Percentiles rank a stretch among this genome's conserved stretches.
phyloP scores from a whole-genome alignment of 2,888 invertebrate species.

The Diaperis boleti region DNA sequence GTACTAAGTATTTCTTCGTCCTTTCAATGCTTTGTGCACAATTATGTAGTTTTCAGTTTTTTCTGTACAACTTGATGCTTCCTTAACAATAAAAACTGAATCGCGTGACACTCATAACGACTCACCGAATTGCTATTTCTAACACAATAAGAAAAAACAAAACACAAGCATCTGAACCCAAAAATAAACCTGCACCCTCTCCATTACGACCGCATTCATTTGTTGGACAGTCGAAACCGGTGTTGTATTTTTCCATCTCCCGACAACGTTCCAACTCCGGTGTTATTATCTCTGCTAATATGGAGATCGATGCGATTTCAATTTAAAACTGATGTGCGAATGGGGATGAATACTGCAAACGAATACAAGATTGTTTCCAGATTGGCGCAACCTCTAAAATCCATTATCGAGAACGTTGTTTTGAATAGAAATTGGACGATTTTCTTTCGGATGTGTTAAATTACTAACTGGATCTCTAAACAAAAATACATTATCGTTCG shows the following conservation, averaged over 20 bases:
- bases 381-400: constrained; percentile 9
- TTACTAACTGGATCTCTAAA: neutral
- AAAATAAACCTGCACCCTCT: too few relatives aligned
- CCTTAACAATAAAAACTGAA: too few relatives aligned
- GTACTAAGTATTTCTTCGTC: too few relatives aligned
- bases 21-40: too few relatives aligned
- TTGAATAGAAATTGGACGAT: constrained; percentile 19
- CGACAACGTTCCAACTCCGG: constrained; percentile 1
- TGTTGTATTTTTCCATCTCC: neutral
- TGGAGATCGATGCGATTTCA: constrained; percentile 16
- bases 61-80: too few relatives aligned
- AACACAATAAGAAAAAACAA: too few relatives aligned
- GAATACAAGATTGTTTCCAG: constrained; percentile 17
- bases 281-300: constrained; percentile 9
- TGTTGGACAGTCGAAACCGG: too few relatives aligned
- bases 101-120: too few relatives aligned
- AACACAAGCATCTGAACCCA: too few relatives aligned
- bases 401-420: constrained; percentile 10
- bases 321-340: constrained; percentile 19
- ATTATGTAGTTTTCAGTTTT: too few relatives aligned
- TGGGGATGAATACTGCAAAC: constrained; percentile 19
- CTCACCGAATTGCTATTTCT: too few relatives aligned
- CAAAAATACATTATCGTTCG: neutral
- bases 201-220: too few relatives aligned
- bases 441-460: neutral